Percentiles rank a stretch among this genome's conserved stretches.
phyloP scores from a whole-genome alignment of 2,888 invertebrate species.

The Allophyes oxyacanthae region DNA sequence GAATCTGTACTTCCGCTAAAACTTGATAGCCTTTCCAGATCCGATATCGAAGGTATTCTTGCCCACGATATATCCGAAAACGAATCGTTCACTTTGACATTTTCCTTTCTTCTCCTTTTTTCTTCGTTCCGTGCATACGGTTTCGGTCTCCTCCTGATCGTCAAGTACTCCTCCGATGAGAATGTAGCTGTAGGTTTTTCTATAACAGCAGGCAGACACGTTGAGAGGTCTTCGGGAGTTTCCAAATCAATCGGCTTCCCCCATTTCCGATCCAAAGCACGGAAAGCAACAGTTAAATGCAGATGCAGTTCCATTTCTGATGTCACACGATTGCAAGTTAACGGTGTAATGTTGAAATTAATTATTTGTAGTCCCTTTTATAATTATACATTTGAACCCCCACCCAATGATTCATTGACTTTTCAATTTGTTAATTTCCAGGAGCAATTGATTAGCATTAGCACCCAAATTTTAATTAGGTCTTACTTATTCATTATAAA shows the following conservation, averaged over 20 bases:
- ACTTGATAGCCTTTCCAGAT: slow-evolving; percentile 38
- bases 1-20: slow-evolving; percentile 28
- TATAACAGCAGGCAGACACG: slow-evolving; percentile 65
- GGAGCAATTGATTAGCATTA: too few relatives aligned
- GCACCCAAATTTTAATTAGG: too few relatives aligned
- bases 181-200: slow-evolving; percentile 69
- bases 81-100: slow-evolving; percentile 60
- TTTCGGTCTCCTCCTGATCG: slow-evolving; percentile 54
- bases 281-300: slow-evolving; percentile 72
- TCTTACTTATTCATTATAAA: neutral
- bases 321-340: slow-evolving; percentile 6
- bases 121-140: slow-evolving; percentile 59
- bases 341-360: slow-evolving; percentile 22
- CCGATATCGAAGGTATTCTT: slow-evolving; percentile 55
- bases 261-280: slow-evolving; percentile 75
- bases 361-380: slow-evolving; percentile 18
- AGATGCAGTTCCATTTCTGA: slow-evolving; percentile 72
- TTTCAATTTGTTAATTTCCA: too few relatives aligned
- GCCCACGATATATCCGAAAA: slow-evolving; percentile 68
- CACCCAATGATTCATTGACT: neutral
- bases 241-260: slow-evolving; percentile 72
- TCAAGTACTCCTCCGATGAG: slow-evolving; percentile 73
- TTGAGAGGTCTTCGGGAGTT: slow-evolving; percentile 50
- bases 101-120: slow-evolving; percentile 39
- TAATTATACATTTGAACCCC: slow-evolving; percentile 21